Evolutionary conservation across 2,888 invertebrate genomes (phyloP), one percentile per base, ranked within the genome.

Genomic region (Chironomus tentans): DNA sequence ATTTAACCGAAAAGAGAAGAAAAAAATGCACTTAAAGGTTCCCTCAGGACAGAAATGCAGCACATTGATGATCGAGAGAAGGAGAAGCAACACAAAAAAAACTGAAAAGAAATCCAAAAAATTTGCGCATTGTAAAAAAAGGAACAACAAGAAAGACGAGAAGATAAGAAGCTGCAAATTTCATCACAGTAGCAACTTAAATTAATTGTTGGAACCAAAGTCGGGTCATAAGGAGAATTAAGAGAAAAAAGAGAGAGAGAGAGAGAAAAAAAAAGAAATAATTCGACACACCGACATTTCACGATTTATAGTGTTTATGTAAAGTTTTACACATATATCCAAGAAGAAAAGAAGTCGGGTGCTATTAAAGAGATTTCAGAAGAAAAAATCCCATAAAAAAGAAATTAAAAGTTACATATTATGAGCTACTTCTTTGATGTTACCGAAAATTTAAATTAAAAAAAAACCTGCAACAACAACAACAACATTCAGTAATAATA

Each of bases 321-420:
- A 47, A 65, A 62, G 65, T 74, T 72, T 73, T 48, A 74, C 68
- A 68, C 68, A 65, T 65, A 65, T 65, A 18, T 65, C 21, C 21
- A 65, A 47, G 62, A 68, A 68, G 18, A 6, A 38, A n/a, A 68
- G 21, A 38, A n/a, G 74, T 74, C 74, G 74, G 74, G 68, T 68
- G 74, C 24, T 47, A 74, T 65, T 68, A 74, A 68, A 74, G 68
- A 74, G 62, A 72, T 61, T 72, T 72, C 38, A 72, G 72, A 72
- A 62, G 50, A 50, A 15, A 56, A 68, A 74, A 73, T 68, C 24
- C 68, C 74, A 74, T 74, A 68, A 74, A 65, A 74, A 74, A 74
- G 74, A 74, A 74, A 74, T 74, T 74, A 74, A 73, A 74, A 74
- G 74, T 73, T 73, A 73, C 73, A 73, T 73, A 72, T 24, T 72